These are phyloP conservation scores for Gallinago stenura DNA, from an alignment of 2,797 vertebrate species.

Conservation along the genomic window DNA sequence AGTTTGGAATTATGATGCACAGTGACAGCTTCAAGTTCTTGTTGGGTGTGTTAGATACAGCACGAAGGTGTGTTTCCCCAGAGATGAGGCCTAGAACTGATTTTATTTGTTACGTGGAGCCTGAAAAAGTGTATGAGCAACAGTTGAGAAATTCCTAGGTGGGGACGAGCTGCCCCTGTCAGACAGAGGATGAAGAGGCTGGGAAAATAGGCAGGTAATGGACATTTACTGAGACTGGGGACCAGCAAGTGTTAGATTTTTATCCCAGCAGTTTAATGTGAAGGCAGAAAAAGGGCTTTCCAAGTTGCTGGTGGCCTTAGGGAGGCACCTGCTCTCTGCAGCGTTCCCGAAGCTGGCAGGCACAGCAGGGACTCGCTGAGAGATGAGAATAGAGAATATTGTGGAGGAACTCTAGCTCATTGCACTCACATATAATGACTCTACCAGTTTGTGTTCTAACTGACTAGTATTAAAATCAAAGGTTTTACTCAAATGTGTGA, in stretches of 20 bases:
- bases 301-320: neutral
- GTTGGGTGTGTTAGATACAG: accelerated
- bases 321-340: neutral
- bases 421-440: neutral
- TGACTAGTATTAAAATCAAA: neutral
- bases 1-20: accelerated
- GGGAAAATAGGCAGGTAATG: too few relatives aligned
- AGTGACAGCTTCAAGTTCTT: neutral
- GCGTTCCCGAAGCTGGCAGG: neutral
- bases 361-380: neutral
- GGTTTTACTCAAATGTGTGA: neutral
- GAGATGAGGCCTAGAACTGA: neutral
- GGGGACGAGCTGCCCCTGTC: accelerated
- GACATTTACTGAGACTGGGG: neutral
- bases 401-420: neutral
- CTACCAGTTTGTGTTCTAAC: neutral
- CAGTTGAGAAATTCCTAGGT: neutral
- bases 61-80: neutral
- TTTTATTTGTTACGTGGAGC: neutral
- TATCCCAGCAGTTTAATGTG: accelerated
- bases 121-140: neutral
- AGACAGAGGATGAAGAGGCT: neutral
- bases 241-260: neutral
- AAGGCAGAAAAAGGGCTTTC: neutral
- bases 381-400: too few relatives aligned